phyloP scores from a whole-genome alignment of 2,797 vertebrate species.

The Tapirus indicus region DNA sequence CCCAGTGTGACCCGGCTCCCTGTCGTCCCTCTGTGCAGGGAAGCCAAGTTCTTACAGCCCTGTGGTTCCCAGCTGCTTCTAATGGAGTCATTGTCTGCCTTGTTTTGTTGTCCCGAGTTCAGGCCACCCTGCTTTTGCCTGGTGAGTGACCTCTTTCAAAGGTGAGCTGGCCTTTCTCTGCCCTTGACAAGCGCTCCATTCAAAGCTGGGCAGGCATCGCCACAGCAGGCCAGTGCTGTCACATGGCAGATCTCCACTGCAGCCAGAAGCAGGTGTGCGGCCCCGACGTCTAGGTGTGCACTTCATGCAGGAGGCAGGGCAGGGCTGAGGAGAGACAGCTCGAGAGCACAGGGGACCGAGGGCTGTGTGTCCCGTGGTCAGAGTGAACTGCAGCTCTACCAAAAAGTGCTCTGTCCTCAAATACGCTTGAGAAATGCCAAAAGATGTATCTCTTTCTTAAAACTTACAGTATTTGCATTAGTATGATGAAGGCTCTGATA shows the following conservation, averaged over 20 bases:
- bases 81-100: not conserved
- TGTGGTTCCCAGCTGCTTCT: not conserved
- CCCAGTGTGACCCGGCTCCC: slow-evolving; percentile 1
- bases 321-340: not conserved
- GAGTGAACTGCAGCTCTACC: not conserved
- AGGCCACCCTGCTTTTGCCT: not conserved
- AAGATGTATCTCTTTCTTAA: not conserved
- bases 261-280: accelerated
- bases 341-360: accelerated
- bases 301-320: not conserved
- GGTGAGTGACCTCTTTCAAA: slow-evolving; percentile 38
- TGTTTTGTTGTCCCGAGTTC: not conserved
- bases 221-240: not conserved
- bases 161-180: slow-evolving; percentile 16
- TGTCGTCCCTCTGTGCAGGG: not conserved
- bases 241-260: not conserved
- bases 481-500: not conserved
- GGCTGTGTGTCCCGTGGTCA: accelerated
- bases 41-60: not conserved
- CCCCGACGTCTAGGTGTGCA: accelerated
- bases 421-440: no score
- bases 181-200: not conserved
- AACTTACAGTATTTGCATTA: not conserved
- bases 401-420: not conserved
- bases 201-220: not conserved